Base-by-base conservation (phyloP, 2,797 vertebrate species). In the Nyctibius grandis region DNA sequence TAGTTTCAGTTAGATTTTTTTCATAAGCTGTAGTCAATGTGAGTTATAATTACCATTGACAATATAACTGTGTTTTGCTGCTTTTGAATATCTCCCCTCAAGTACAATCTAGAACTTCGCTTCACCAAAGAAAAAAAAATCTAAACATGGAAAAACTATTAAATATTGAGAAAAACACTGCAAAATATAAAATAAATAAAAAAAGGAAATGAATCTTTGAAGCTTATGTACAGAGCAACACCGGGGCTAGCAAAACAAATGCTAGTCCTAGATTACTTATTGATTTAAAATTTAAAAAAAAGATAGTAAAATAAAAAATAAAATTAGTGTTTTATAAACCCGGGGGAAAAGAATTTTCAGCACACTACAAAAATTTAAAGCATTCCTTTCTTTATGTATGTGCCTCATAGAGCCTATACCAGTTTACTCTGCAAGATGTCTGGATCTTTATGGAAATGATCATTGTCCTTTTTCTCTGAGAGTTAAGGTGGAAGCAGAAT, bases 141-240 rank as follows among this genome's bases (percentile, higher is more conserved):
- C 92, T 98, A 98, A 98, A 98, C 98, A 98, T 98, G 96, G 99
- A 99, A 99, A 99, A 99, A 98, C 97, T 98, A 97, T 96, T 99
- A 99, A 99, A 99, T 99, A 99, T 99, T 98, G 98, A 98, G 99
- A 99, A 99, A 99, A 99, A 99, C 98, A 99, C 99, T 97, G 99
- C 98, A 99, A 99, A 99, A 99, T 99, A 99, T 98, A 99, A 98
- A 99, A 99, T 98, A 98, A 99, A 98, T 98, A 98, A 99, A 99
- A 98, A 99, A 99, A 99, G 98, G 98, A 99, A 98, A 99, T 98
- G 98, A 98, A 98, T 98, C 98, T 98, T 98, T 98, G 97, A 98
- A 98, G 98, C 97, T 98, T 98, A 98, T 97, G 97, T 98, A 98
- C 97, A 98, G 98, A 98, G 98, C 98, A 98, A 98, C 98, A 99